Base-by-base conservation (phyloP, 2,888 invertebrate species). In the Orchesellides sinensis region DNA sequence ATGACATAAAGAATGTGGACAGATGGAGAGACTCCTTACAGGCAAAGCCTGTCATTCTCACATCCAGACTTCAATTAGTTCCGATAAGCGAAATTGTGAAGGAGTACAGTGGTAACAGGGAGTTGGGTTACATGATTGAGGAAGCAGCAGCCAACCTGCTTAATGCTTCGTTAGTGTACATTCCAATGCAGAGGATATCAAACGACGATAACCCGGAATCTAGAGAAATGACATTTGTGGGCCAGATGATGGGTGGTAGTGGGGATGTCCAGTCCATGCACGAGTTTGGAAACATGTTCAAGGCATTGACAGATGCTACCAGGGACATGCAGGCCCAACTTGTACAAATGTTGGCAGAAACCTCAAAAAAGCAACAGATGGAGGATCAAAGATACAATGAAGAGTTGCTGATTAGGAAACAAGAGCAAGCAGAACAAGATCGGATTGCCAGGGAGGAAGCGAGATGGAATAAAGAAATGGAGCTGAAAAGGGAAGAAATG, bases 21-120 rank as follows among this genome's bases (percentile, higher is more conserved):
- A 40, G 54, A 10, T 85, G 85, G 85, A 69, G 52, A 35, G 68
- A 83, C 1, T 78, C 81, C 6, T 40, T 85, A 14, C 47, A 29
- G 40, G 65, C 78, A 12, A 70, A 83, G 45, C 82, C 85, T 12
- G 25, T 56, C 0, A 63, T 85, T 8, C 27, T 85, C 19, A 65
- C 52, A 8, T 47, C 35, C 0, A 61, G 75, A 17, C 19, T 83
- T 32, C 25, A 56, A 21, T 59, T 85, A 6, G 17, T 75, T 12
- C 83, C 85, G 4, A 73, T 85, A 12, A 73, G 83, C 27, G 66
- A 83, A 59, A 29, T 83, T 27, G 79, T 83, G 1, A 81, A 49
- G 12, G 72, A 83, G 23, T 68, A 78, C 25, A 23, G 17, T 17
- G 61, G 47, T 3, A 29, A 17, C 4, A 23, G 27, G 10, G 72